phyloP scores from a whole-genome alignment of 1,140 invertebrate genomes.

The Thrips palmi region DNA sequence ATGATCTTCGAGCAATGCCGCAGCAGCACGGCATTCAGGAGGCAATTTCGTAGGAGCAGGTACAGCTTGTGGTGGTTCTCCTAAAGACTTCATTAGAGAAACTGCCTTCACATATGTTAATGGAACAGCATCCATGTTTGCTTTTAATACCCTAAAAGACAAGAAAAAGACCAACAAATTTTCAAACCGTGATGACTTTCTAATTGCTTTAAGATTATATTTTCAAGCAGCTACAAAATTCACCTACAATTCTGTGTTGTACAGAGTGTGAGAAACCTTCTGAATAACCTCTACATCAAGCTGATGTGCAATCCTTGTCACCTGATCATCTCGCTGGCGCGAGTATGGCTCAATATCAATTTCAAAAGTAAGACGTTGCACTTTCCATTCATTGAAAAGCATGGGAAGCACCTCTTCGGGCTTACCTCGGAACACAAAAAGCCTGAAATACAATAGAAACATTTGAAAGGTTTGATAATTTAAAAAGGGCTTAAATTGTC shows the following conservation, averaged over 20 bases:
- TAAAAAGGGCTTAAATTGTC: neutral
- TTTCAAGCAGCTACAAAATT: slow-evolving; percentile 1
- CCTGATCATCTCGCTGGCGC: slow-evolving; percentile 34
- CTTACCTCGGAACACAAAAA: slow-evolving; percentile 46
- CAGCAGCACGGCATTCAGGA: slow-evolving; percentile 24
- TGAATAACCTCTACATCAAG: slow-evolving; percentile 36
- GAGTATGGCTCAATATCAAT: slow-evolving; percentile 52
- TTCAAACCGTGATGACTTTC: too few species aligned
- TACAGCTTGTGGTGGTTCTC: slow-evolving; percentile 29
- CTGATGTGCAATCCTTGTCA: slow-evolving; percentile 35
- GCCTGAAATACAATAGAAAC: slow-evolving; percentile 19
- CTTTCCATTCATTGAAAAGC: slow-evolving; percentile 47
- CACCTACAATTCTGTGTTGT: slow-evolving; percentile 36
- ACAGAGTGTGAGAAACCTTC: slow-evolving; percentile 49
- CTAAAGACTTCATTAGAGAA: slow-evolving; percentile 33
- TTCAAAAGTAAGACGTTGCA: slow-evolving; percentile 44
- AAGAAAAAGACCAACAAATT: slow-evolving; percentile 9
- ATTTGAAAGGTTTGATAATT: slow-evolving; percentile 4
- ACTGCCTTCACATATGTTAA: slow-evolving; percentile 53
- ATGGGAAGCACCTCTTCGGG: slow-evolving; percentile 38
- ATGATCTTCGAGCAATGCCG: slow-evolving; percentile 26
- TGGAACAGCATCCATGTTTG: slow-evolving; percentile 42
- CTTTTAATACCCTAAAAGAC: slow-evolving; percentile 31
- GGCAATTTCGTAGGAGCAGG: slow-evolving; percentile 26
- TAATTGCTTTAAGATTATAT: neutral